These are phyloP conservation scores for Disparrhopalites patrizii DNA, from an alignment of 2,888 invertebrate species.

Conservation along the genomic window DNA sequence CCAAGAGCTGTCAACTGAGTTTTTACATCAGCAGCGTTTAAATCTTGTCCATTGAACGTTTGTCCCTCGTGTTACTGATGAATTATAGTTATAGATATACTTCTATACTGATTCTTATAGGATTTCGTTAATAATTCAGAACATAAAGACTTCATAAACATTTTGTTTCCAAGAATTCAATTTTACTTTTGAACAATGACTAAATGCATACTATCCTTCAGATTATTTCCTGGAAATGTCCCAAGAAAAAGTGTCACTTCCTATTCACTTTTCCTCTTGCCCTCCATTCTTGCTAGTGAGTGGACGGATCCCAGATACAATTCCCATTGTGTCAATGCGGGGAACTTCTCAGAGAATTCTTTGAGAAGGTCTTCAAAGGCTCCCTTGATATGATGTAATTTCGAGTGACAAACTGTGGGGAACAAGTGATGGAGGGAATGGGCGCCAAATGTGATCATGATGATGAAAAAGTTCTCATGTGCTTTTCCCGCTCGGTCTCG, in stretches of 20 bases:
- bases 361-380: conserved; percentile 61
- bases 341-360: conserved; percentile 60
- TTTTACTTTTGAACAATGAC: background rate
- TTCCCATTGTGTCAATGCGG: conserved; percentile 56
- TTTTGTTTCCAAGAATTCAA: background rate
- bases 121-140: no score
- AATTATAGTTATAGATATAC: no score
- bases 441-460: conserved; percentile 64
- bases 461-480: conserved; percentile 47
- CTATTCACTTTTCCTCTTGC: conserved; percentile 50
- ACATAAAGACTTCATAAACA: no score
- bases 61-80: no score
- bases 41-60: no score
- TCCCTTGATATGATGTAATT: conserved; percentile 64
- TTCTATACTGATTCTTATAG: no score
- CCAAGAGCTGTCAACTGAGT: no score
- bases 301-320: conserved; percentile 65
- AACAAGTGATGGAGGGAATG: conserved; percentile 73
- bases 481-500: conserved; percentile 67
- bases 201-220: background rate
- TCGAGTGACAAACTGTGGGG: conserved; percentile 73
- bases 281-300: conserved; percentile 57
- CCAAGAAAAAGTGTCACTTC: background rate
- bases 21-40: no score
- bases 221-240: no score